phyloP scores from a whole-genome alignment of 2,797 vertebrate species.

The Capromys pilorides region DNA sequence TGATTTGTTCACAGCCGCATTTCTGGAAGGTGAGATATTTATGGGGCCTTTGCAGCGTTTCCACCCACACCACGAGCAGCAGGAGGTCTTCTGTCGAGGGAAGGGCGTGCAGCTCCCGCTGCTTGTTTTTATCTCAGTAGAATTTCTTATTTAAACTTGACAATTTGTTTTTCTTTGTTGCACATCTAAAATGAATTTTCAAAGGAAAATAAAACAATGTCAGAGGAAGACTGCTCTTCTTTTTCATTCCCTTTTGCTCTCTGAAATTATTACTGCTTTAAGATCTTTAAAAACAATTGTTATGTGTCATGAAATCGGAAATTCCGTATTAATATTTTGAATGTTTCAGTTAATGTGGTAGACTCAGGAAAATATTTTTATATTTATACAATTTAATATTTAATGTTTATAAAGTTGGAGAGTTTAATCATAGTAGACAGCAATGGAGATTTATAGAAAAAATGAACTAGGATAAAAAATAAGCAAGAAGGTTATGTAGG shows the following conservation, averaged over 20 bases:
- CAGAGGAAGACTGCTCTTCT: not conserved
- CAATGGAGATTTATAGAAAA: not conserved
- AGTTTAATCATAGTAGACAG: not conserved
- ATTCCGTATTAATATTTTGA: not conserved
- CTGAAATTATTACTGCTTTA: not conserved
- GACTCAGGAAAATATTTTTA: not conserved
- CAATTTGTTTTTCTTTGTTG: conserved; percentile 44
- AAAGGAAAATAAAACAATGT: conserved; percentile 18
- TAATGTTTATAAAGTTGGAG: not conserved
- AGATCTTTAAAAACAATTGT: not conserved
- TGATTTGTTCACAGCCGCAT: conserved; percentile 23
- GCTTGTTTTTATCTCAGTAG: conserved; percentile 52
- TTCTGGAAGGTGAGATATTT: conserved; percentile 51
- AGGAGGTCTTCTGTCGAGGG: not conserved
- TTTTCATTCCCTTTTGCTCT: not conserved
- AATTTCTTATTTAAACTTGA: conserved; percentile 64
- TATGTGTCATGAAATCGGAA: not conserved
- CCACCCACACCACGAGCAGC: not conserved
- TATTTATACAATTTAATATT: not conserved
- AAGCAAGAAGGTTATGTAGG: fast-evolving
- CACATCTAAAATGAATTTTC: conserved; percentile 53
- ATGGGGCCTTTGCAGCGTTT: not conserved
- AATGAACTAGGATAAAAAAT: not conserved
- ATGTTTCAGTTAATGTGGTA: not conserved
- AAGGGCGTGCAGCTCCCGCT: not conserved